phyloP scores from a whole-genome alignment of 1,140 invertebrate species.

The Caenorhabditis remanei region DNA sequence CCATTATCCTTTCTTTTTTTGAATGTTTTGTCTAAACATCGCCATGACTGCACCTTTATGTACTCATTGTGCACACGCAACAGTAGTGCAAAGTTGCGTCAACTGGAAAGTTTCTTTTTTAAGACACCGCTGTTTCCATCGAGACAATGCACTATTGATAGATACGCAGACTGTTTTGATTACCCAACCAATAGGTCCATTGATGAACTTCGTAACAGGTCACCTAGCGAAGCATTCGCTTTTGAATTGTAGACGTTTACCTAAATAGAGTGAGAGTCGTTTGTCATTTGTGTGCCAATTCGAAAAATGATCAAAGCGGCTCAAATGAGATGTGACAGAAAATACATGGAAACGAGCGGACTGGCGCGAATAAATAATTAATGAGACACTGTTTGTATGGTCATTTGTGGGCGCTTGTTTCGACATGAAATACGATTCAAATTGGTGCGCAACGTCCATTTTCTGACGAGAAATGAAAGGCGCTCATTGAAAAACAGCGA shows the following conservation, averaged over 20 bases:
- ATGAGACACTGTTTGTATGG: slow-evolving; percentile 48
- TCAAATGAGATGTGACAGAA: slow-evolving; percentile 51
- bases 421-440: slow-evolving; percentile 49
- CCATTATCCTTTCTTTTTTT: slow-evolving; percentile 12
- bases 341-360: slow-evolving; percentile 19
- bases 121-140: background rate
- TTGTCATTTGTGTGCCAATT: slow-evolving; percentile 13
- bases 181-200: slow-evolving; percentile 9
- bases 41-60: slow-evolving; percentile 11
- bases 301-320: slow-evolving; percentile 51
- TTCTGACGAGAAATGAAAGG: background rate
- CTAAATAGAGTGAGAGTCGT: background rate
- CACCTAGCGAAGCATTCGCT: background rate
- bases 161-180: slow-evolving; percentile 24
- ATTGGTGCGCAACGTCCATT: background rate
- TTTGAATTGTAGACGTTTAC: slow-evolving; percentile 13
- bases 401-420: slow-evolving; percentile 37
- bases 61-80: slow-evolving; percentile 31
- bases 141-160: background rate
- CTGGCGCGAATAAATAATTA: slow-evolving; percentile 53
- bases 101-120: slow-evolving; percentile 40
- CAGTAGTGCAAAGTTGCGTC: slow-evolving; percentile 35
- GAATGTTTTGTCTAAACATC: slow-evolving; percentile 19
- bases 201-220: slow-evolving; percentile 34
- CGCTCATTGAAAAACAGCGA: background rate